Evolutionary conservation across 2,888 invertebrate species (phyloP).

Genomic region (Mesodorylaimus sp.): DNA sequence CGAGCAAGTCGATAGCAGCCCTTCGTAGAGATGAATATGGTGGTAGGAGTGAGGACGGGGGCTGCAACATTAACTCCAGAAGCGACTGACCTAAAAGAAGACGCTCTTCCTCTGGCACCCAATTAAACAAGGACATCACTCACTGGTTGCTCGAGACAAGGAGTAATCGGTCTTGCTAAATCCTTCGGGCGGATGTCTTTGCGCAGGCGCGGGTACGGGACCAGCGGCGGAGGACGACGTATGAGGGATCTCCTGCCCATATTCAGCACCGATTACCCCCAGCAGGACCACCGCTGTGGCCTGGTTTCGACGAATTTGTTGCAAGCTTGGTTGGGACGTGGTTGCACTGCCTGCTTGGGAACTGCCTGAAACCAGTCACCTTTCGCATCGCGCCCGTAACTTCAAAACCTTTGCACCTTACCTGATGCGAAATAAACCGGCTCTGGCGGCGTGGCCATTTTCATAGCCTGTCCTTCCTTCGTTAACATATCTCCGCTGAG

Average conservation of each 20-base stretch:
- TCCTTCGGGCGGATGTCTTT: slow-evolving; percentile 75
- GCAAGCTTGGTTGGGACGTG: slow-evolving; percentile 4
- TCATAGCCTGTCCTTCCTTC: too few species aligned
- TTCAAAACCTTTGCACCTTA: too few species aligned
- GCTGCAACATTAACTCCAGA: slow-evolving; percentile 70
- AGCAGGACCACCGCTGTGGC: slow-evolving; percentile 88
- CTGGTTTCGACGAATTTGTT: slow-evolving; percentile 70
- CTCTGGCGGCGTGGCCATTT: too few species aligned
- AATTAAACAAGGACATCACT: slow-evolving; percentile 17
- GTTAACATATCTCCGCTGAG: too few species aligned
- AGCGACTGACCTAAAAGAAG: slow-evolving; percentile 51
- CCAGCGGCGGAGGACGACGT: slow-evolving; percentile 3
- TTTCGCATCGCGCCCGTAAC: too few species aligned
- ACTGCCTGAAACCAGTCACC: too few species aligned
- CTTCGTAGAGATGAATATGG: slow-evolving; percentile 76
- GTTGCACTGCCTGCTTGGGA: too few species aligned
- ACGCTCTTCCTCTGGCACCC: neutral
- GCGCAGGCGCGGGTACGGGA: slow-evolving; percentile 36
- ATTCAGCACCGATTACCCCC: slow-evolving; percentile 93
- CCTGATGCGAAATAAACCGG: too few species aligned
- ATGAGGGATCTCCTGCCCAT: slow-evolving; percentile 66
- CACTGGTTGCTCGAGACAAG: slow-evolving; percentile 70
- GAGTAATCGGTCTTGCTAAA: slow-evolving; percentile 61
- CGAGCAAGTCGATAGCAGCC: slow-evolving; percentile 89
- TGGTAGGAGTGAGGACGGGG: slow-evolving; percentile 62